Evolutionary conservation across 2,888 invertebrate species (phyloP), one percentile per base, ranked within the genome.

Genomic region (Meteorus cinctellus): DNA sequence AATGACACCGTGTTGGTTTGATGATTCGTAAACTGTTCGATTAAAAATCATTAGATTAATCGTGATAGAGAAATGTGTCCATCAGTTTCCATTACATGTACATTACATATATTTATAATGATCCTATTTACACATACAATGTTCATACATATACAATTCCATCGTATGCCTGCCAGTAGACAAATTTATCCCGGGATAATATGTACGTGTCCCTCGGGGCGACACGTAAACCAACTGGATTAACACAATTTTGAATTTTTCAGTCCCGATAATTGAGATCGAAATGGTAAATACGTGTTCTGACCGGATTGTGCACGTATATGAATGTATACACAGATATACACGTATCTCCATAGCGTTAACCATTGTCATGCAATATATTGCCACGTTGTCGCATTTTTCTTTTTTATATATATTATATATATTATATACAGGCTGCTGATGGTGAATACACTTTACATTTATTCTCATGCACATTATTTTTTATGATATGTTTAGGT

Each of bases 211-310:
- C 65, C 72, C 72, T n/a, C 29, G 72, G 48, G 65, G 65, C 34
- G 36, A 51, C 31, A 34, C 65, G 66, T 19, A 51, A 34, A 16
- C 51, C 59, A 24, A 55, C 69, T 34, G 55, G 31, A 45, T 70
- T 29, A 70, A 72, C 36, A 41, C 41, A 41, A 27, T 59, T 72
- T 51, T 31, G 24, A 72, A 45, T 65, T 72, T 72, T 66, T 36
- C 48, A 48, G 45, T 72, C 48, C 51, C 19, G 63, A 72, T 72
- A 65, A 72, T 72, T 72, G 72, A 65, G 72, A 72, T 72, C 45
- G 51, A 62, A 72, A 72, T 72, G 51, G 72, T 72, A 41, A 48
- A 67, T 67, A 27, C 67, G 27, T 67, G 67, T 45, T 41, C 14
- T 19, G 16, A 27, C 24, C 41, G 63, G 63, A 63, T 65, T 59